phyloP scores from a whole-genome alignment of 2,888 invertebrate species.

The Celastrina argiolus region DNA sequence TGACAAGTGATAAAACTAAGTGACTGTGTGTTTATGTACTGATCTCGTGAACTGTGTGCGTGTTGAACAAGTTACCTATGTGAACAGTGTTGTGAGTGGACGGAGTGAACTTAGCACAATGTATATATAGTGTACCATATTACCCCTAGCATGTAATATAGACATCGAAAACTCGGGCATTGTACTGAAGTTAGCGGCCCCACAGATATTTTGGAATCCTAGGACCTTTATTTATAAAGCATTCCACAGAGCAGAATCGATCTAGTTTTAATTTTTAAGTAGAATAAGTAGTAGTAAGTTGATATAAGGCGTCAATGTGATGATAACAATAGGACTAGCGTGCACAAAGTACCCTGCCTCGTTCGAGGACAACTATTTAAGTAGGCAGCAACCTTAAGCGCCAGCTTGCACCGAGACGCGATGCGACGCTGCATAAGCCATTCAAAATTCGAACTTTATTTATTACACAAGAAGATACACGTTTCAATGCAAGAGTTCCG shows the following conservation, averaged over 20 bases:
- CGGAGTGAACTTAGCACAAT: constrained; percentile 58
- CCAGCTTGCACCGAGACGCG: too few species aligned
- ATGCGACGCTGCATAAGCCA: too few species aligned
- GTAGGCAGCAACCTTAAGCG: constrained; percentile 66
- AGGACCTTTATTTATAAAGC: constrained; percentile 69
- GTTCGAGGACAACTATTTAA: constrained; percentile 55
- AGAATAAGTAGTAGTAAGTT: constrained; percentile 58
- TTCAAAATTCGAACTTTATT: too few species aligned
- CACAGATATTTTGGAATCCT: constrained; percentile 38
- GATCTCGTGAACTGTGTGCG: constrained; percentile 51
- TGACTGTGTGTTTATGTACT: constrained; percentile 46
- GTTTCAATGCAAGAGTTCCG: too few species aligned
- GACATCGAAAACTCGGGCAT: constrained; percentile 72
- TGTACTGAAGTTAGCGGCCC: constrained; percentile 69
- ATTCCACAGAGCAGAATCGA: constrained; percentile 71
- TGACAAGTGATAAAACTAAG: constrained; percentile 41
- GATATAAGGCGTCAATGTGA: constrained; percentile 69
- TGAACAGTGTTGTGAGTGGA: constrained; percentile 27
- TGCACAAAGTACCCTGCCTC: constrained; percentile 70
- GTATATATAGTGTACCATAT: constrained; percentile 75
- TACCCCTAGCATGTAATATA: constrained; percentile 63
- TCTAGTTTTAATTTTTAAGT: constrained; percentile 53
- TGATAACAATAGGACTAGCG: constrained; percentile 66
- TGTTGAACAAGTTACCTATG: constrained; percentile 42
- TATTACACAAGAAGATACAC: too few species aligned